These are phyloP conservation scores for Hylyphantes graminicola DNA, from an alignment of 1,140 invertebrate species.

Conservation along the genomic window DNA sequence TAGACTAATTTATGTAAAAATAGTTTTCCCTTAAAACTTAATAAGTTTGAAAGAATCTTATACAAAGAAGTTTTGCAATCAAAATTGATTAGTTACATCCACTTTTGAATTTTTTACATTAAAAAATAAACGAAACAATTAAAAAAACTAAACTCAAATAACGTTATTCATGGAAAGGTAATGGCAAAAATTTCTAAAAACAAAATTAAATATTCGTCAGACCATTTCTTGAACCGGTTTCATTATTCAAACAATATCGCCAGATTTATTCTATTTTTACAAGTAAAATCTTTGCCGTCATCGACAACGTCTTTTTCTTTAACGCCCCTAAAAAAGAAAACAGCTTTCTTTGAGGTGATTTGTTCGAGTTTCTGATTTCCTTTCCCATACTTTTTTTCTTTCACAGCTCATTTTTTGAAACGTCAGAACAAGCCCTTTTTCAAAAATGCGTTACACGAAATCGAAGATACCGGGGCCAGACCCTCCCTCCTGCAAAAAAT, in stretches of 20 bases:
- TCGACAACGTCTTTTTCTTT: background rate
- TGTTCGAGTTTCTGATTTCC: conserved; percentile 21
- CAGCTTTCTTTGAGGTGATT: conserved; percentile 15
- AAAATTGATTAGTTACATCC: no score
- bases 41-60: no score
- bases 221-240: background rate
- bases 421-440: conserved; percentile 7
- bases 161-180: background rate
- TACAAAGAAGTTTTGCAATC: no score
- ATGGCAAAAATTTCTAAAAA: background rate
- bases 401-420: conserved; percentile 31
- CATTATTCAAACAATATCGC: background rate
- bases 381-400: conserved; percentile 21
- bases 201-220: background rate
- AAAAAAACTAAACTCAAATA: no score
- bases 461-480: conserved; percentile 45
- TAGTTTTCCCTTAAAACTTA: no score
- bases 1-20: no score
- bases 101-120: no score
- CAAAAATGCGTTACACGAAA: conserved; percentile 46
- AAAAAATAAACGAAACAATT: no score
- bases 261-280: background rate
- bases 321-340: conserved; percentile 3
- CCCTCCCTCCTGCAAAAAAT: background rate
- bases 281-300: background rate